Conservation (phyloP, 2,113 vertebrate genomes). For the Callopanchax toddi region DNA sequence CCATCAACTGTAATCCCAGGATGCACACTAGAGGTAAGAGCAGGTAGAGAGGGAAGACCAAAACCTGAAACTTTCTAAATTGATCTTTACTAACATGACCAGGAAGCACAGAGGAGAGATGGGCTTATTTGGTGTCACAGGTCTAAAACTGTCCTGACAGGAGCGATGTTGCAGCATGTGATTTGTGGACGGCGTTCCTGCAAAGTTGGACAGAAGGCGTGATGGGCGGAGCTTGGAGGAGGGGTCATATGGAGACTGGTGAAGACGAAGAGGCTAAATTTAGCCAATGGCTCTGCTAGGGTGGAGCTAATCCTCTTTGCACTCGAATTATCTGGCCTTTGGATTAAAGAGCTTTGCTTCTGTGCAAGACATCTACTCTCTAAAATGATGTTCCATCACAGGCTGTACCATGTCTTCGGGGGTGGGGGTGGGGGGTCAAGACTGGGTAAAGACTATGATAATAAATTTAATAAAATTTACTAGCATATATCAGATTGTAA, state of each 20-base stretch:
- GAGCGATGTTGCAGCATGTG: slow-evolving; percentile 6
- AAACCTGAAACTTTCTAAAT: not conserved
- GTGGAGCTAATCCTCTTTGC: slow-evolving; percentile 96
- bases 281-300: slow-evolving; percentile 84
- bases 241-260: slow-evolving; percentile 63
- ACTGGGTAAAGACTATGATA: not conserved
- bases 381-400: slow-evolving; percentile 73
- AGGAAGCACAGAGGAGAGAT: slow-evolving; percentile 10
- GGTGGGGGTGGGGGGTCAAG: slow-evolving; percentile 15
- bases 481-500: no score
- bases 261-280: slow-evolving; percentile 85
- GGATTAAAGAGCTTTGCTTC: slow-evolving; percentile 89
- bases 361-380: slow-evolving; percentile 79
- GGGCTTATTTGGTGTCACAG: slow-evolving; percentile 40
- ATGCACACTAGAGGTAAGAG: slow-evolving; percentile 9
- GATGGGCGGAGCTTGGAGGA: slow-evolving; percentile 44
- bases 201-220: slow-evolving; percentile 28
- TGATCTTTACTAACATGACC: not conserved
- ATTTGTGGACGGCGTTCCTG: slow-evolving; percentile 40
- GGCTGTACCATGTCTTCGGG: slow-evolving; percentile 56
- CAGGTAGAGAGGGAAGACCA: slow-evolving; percentile 43
- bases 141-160: slow-evolving; percentile 27
- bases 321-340: slow-evolving; percentile 83
- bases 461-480: not conserved
- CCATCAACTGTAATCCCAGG: slow-evolving; percentile 54